Percentiles rank a stretch among this genome's conserved stretches.
These are phyloP conservation scores for Anniella stebbinsi DNA, from an alignment of 2,797 vertebrate genomes.

Conservation along the genomic window DNA sequence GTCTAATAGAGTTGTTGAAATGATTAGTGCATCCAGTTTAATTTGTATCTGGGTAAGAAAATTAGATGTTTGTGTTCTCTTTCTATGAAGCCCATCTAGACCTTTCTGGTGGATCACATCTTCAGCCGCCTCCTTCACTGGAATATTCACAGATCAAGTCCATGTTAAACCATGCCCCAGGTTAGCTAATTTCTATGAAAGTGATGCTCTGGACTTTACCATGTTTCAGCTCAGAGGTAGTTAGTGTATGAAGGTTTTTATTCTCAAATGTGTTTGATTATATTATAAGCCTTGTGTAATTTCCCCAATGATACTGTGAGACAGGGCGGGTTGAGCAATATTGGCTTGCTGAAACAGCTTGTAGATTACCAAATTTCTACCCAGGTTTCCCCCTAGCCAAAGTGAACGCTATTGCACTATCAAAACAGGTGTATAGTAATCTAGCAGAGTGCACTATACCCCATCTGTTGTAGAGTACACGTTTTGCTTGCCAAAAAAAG, in stretches of 20 bases:
- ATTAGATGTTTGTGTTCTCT: conserved; percentile 4
- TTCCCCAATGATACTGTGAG: background rate
- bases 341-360: background rate
- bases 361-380: background rate
- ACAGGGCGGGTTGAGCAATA: background rate
- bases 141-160: too few species aligned
- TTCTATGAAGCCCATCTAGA: conserved; percentile 9
- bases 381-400: background rate
- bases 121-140: background rate
- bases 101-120: background rate
- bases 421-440: background rate
- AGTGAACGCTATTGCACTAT: background rate
- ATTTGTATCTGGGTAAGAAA: background rate
- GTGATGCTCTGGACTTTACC: background rate
- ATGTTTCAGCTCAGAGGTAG: background rate
- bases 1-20: background rate
- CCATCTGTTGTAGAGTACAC: too few species aligned
- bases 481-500: background rate
- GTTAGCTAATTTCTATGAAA: conserved; percentile 12
- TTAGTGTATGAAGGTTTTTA: background rate
- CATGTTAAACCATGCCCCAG: background rate
- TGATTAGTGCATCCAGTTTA: background rate
- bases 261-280: background rate
- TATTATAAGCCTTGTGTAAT: background rate
- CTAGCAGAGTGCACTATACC: background rate